Conservation (phyloP, 2,888 invertebrate species). For the Lasioglossum pauxillum region DNA sequence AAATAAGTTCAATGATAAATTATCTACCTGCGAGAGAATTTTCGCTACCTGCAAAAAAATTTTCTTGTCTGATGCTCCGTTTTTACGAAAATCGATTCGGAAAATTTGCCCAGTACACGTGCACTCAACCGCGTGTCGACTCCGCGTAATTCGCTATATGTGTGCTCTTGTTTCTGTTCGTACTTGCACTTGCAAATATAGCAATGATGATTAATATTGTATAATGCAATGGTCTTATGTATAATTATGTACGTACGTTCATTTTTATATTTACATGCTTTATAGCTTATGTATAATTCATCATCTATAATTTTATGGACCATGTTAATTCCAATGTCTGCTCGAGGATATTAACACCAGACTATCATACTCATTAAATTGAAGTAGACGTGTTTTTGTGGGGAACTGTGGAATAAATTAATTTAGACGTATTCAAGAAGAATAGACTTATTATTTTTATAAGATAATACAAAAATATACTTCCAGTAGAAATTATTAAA, state of each 20-base stretch:
- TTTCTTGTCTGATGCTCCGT: not conserved
- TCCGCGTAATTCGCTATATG: not conserved
- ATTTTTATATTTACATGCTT: not conserved
- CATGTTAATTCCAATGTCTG: not conserved
- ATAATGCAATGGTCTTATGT: not conserved
- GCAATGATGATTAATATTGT: not conserved
- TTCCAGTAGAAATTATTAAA: not conserved
- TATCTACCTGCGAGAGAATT: not conserved
- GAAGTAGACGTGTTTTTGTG: not conserved
- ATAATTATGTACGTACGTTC: not conserved
- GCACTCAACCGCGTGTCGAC: not conserved
- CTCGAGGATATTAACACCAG: not conserved
- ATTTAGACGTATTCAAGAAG: not conserved
- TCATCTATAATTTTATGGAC: not conserved
- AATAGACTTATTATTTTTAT: not conserved
- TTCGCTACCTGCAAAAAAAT: too few relatives aligned
- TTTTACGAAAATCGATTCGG: not conserved
- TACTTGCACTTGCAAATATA: not conserved
- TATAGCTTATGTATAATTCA: not conserved
- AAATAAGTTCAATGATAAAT: not conserved
- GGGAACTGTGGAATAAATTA: not conserved
- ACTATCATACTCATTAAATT: not conserved
- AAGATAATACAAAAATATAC: not conserved
- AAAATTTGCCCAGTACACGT: not conserved
- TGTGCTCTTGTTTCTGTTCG: not conserved